These are phyloP conservation scores for Drosophila sordidula DNA, from an alignment of 2,888 invertebrate species.

Conservation along the genomic window DNA sequence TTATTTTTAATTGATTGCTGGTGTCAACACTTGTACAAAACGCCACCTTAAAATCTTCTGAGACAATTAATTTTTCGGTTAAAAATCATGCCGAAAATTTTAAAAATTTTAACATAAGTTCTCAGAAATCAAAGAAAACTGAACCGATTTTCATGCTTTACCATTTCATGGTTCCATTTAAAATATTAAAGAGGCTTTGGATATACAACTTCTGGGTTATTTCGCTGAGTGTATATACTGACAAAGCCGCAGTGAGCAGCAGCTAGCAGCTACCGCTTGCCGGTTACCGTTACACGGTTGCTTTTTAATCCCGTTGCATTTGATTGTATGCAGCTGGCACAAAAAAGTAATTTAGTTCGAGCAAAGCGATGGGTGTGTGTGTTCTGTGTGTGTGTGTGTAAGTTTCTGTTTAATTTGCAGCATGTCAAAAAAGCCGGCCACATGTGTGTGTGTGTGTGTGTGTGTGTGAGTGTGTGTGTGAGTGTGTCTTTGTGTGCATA, in stretches of 20 bases:
- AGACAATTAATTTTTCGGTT: too few relatives aligned
- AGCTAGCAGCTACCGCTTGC: constrained; percentile 41
- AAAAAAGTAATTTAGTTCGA: constrained; percentile 76
- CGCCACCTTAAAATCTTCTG: too few relatives aligned
- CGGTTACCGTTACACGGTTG: constrained; percentile 64
- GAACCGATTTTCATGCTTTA: too few relatives aligned
- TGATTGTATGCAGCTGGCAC: constrained; percentile 74
- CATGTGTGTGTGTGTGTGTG: constrained; percentile 44
- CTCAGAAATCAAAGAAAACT: too few relatives aligned
- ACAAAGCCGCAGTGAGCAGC: constrained; percentile 45
- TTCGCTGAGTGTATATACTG: constrained; percentile 9
- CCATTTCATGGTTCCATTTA: too few relatives aligned
- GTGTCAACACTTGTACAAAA: too few relatives aligned
- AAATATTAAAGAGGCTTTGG: too few relatives aligned
- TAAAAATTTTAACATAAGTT: too few relatives aligned
- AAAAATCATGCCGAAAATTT: too few relatives aligned
- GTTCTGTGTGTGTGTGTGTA: constrained; percentile 24
- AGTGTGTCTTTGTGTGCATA: constrained; percentile 74
- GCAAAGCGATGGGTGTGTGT: constrained; percentile 33
- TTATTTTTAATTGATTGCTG: too few relatives aligned
- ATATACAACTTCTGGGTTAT: too few relatives aligned
- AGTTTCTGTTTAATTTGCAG: constrained; percentile 76
- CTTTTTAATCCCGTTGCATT: constrained; percentile 78
- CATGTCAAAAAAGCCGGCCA: constrained; percentile 74
- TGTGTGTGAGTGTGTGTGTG: constrained; percentile 28